Evolutionary conservation across 2,113 vertebrate genomes (phyloP), one percentile per base, ranked within the genome.

Genomic region (Oreochromis aureus): DNA sequence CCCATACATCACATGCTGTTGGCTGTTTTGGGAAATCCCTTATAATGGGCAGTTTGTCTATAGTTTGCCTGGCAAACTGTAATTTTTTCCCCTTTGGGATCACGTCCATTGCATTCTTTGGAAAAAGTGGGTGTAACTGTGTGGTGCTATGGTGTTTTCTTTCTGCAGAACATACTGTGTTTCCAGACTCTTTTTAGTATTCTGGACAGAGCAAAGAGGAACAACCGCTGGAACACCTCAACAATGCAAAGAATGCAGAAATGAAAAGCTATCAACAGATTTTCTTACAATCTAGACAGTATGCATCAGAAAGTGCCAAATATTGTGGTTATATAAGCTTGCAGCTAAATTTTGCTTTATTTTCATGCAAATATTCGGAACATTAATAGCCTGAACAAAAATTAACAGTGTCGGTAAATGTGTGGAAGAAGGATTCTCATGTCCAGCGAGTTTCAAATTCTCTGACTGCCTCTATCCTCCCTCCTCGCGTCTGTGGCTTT

Each of bases 11-110:
- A 87, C 90, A 91, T 87, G 73, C 46, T 85, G 41, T 59, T 48
- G 83, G 83, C 89, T 93, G 89, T 94, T 93, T 93, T 93, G 94
- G 95, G 95, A 96, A 95, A 95, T 95, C 95, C 95, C 88, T 95
- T 82, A 84, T 89, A 94, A 96, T 91, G 81, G 88, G 89, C 90
- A 88, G 91, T 94, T 86, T 78, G 86, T 91, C 89, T 89, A 88
- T 86, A 83, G 88, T 93, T 90, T 93, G 92, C 90, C 91, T 94
- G 94, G 94, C 92, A 94, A 87, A 87, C 85, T 89, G 34, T 22
- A 13, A 81, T 82, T 89, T 86, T 93, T 92, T 80, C 89, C 86
- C 82, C 87, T 93, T 95, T 90, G 91, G 94, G 92, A 94, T 87
- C 81, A 84, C 30, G 10, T 94, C 94, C 93, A 96, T 86, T 10